Conservation (phyloP, 2,888 invertebrate species). For the Muscina levida region DNA sequence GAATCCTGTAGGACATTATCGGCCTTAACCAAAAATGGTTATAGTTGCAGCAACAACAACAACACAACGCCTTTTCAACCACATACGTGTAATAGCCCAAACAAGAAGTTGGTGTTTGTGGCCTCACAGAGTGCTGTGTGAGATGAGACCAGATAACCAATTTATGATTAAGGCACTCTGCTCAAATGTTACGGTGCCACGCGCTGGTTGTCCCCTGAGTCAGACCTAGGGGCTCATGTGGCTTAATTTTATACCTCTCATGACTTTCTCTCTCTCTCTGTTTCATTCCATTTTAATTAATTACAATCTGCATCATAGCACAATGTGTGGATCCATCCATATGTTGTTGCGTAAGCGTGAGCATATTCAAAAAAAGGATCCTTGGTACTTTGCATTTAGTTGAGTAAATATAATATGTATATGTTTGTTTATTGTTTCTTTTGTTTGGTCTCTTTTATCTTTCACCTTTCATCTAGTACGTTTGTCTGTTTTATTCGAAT, state of each 20-base stretch:
- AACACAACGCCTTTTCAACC: conserved; percentile 31
- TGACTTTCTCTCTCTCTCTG: conserved; percentile 2
- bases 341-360: conserved; percentile 27
- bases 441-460: conserved; percentile 23
- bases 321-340: conserved; percentile 33
- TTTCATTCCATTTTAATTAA: conserved; percentile 58
- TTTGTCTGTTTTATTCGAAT: no score
- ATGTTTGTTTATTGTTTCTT: conserved; percentile 40
- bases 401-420: conserved; percentile 44
- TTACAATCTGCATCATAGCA: conserved; percentile 58
- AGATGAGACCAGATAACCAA: conserved; percentile 54
- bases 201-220: conserved; percentile 31
- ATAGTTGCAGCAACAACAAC: conserved; percentile 39
- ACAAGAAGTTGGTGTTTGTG: neutral
- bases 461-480: conserved; percentile 1
- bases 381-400: conserved; percentile 29
- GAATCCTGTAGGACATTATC: conserved; percentile 54
- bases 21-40: conserved; percentile 44
- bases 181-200: conserved; percentile 43
- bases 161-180: conserved; percentile 56
- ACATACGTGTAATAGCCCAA: conserved; percentile 26
- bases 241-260: conserved; percentile 45
- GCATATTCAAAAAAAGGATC: conserved; percentile 33
- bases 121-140: conserved; percentile 31
- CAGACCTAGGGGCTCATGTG: conserved; percentile 55